Evolutionary conservation across 2,888 invertebrate genomes (phyloP), one percentile per base, ranked within the genome.

Genomic region (Lycocerus yunnanus): DNA sequence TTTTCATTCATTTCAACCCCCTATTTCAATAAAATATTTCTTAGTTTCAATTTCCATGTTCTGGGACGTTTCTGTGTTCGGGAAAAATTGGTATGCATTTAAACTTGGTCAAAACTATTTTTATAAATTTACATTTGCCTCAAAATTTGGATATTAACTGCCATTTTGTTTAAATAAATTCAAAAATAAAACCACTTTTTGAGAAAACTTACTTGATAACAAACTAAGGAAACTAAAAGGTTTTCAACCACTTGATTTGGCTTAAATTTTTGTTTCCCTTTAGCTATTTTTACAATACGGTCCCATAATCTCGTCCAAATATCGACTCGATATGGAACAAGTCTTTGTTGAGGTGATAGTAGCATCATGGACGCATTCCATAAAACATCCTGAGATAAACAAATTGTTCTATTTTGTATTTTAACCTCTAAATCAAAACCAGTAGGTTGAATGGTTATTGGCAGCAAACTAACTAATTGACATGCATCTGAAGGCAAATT

Each of bases 291-390:
- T 68, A 90, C 89, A 27, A 94, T 89, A 77, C 92, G 91, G 80
- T 92, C 93, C 94, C 95, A 95, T 79, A 95, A 87, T 77, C 92
- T 90, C 59, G 94, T 95, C 95, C 95, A 96, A 82, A 94, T 90
- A 86, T 96, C 95, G 77, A 92, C 92, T 68, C 93, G 89, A 86
- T 94, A 95, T 73, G 95, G 95, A n/a, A 93, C 91, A 66, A 96
- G 90, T 77, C 96, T 90, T 86, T 96, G 95, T 72, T 95, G 92
- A 1, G 95, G 95, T 3, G 95, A 94, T 69, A 96, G 87, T 67
- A 96, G 88, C 92, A 95, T 95, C 86, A 94, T 95, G 18, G 93
- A 91, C 11, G 94, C 93, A 84, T 94, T 94, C 92, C 94, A 94
- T 68, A 95, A 88, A 79, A 92, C 91, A 86, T 95, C 94, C 81